phyloP scores from a whole-genome alignment of 2,797 vertebrate genomes.

The Tapirus indicus region DNA sequence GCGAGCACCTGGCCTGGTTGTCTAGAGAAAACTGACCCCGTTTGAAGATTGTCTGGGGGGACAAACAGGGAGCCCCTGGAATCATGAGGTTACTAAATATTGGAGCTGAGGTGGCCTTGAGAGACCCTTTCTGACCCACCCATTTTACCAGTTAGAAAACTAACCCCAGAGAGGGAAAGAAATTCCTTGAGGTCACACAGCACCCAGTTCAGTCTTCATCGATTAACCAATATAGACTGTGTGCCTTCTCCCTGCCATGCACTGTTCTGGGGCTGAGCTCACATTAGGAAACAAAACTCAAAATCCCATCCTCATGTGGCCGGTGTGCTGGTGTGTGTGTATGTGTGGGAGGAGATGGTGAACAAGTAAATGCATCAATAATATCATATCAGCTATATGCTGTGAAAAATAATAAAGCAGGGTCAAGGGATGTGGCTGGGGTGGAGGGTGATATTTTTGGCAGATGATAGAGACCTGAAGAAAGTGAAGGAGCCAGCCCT shows the following conservation, averaged over 20 bases:
- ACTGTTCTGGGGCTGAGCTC: not conserved
- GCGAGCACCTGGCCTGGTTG: not conserved
- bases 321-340: not conserved
- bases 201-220: not conserved
- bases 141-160: constrained; percentile 9
- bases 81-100: not conserved
- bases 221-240: not conserved
- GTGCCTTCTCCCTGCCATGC: not conserved
- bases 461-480: not conserved
- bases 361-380: not conserved
- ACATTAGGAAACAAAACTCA: not conserved
- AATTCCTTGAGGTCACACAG: not conserved
- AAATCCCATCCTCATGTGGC: not conserved
- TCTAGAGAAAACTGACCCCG: not conserved
- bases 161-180: not conserved
- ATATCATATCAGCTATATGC: not conserved
- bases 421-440: not conserved
- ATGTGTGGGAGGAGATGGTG: not conserved
- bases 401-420: not conserved
- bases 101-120: not conserved
- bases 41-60: not conserved
- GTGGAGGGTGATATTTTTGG: not conserved
- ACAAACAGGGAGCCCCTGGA: not conserved
- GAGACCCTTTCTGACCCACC: not conserved
- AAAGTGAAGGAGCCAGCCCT: not conserved